Percentiles rank a stretch among this genome's conserved stretches.
Evolutionary conservation across 1,140 invertebrate species (phyloP).

Genomic region (Penaeus vannamei): DNA sequence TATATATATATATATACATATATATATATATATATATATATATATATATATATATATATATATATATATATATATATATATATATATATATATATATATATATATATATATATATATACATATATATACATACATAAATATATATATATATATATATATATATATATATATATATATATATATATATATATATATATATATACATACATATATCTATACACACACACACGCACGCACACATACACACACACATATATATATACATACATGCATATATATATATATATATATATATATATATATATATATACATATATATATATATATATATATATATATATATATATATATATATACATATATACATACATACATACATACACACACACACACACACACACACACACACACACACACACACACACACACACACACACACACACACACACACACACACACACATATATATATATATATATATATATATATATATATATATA

Average conservation of each 20-base stretch:
- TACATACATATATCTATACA: no score
- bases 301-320: neutral
- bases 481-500: neutral
- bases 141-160: no score
- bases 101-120: no score
- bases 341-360: neutral
- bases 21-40: no score
- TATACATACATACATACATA: neutral
- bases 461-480: neutral
- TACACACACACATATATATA: neutral
- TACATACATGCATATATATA: neutral
- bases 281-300: neutral
- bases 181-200: no score
- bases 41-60: no score
- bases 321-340: neutral
- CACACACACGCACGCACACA: no score
- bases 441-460: constrained; percentile 22
- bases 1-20: no score
- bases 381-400: neutral
- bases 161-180: no score
- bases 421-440: constrained; percentile 22
- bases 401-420: neutral
- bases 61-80: no score
- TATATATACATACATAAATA: no score
- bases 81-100: no score